phyloP scores from a whole-genome alignment of 2,113 vertebrate species.

The Pedetes capensis region DNA sequence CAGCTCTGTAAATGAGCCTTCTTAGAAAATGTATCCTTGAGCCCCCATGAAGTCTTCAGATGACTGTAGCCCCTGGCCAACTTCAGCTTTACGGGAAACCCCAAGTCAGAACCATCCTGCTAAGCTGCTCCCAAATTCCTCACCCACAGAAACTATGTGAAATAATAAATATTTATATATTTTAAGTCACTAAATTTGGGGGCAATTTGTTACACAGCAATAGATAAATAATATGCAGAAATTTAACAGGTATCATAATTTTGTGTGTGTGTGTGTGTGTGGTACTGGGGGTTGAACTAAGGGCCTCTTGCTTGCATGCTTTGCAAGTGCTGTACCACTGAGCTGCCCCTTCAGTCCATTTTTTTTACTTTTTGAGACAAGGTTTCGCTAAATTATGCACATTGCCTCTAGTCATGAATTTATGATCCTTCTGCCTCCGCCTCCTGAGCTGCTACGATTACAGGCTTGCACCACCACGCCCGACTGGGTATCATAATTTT shows the following conservation, averaged over 20 bases:
- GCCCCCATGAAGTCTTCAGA: neutral
- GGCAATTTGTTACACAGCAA: neutral
- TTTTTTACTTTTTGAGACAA: too few relatives aligned
- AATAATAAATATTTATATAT: neutral
- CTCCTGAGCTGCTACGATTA: too few relatives aligned
- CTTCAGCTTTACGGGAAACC: neutral
- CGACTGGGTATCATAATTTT: neutral
- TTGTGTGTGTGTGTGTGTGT: too few relatives aligned
- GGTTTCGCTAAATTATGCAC: too few relatives aligned
- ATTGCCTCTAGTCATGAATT: too few relatives aligned
- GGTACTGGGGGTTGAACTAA: too few relatives aligned
- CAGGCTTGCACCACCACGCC: too few relatives aligned
- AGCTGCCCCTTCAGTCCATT: too few relatives aligned
- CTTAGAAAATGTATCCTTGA: neutral
- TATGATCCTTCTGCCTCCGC: too few relatives aligned
- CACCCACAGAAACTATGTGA: neutral
- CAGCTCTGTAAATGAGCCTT: neutral
- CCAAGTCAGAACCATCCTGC: neutral
- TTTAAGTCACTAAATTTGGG: neutral
- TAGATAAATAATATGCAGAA: neutral
- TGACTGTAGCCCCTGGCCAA: neutral
- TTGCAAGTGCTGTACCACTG: too few relatives aligned
- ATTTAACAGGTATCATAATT: neutral
- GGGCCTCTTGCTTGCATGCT: too few relatives aligned
- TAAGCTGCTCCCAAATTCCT: neutral